phyloP scores from a whole-genome alignment of 2,113 vertebrate species.

The Odocoileus hemionus region DNA sequence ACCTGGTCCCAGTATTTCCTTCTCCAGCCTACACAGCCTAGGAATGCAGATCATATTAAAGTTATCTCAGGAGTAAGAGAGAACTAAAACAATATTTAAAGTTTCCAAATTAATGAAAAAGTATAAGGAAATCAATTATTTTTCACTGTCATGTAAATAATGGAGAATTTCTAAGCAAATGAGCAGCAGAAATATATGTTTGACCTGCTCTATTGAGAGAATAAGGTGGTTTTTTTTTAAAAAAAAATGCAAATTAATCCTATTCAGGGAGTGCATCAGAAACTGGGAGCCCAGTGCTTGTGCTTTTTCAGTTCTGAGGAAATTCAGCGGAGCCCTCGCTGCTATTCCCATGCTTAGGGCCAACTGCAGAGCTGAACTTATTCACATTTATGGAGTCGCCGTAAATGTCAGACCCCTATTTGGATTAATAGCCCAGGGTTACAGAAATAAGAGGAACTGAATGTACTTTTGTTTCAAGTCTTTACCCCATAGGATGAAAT shows the following conservation, averaged over 20 bases:
- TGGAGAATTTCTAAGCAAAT: not conserved
- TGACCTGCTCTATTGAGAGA: not conserved
- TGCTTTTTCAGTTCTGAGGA: not conserved
- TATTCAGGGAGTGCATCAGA: not conserved
- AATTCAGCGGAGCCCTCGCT: not conserved
- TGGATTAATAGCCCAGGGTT: not conserved
- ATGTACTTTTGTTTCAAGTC: constrained; percentile 25
- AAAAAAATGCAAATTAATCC: not conserved
- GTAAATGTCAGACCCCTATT: constrained; percentile 3
- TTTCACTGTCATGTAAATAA: not conserved
- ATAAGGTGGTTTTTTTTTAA: not conserved
- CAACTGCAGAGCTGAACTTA: not conserved
- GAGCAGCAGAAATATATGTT: not conserved
- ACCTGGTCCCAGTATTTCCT: not conserved
- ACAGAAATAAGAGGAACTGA: constrained; percentile 49
- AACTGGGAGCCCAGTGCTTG: not conserved
- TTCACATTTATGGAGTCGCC: not conserved
- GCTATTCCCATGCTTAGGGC: not conserved
- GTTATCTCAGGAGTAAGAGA: not conserved
- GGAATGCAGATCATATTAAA: not conserved
- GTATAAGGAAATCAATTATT: not conserved
- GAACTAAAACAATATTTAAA: not conserved
- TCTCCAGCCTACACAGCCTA: not conserved
- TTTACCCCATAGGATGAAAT: constrained; percentile 7
- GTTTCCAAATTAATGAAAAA: not conserved